These are phyloP conservation scores for Myotis myotis DNA, from an alignment of 2,797 vertebrate species.

Conservation along the genomic window DNA sequence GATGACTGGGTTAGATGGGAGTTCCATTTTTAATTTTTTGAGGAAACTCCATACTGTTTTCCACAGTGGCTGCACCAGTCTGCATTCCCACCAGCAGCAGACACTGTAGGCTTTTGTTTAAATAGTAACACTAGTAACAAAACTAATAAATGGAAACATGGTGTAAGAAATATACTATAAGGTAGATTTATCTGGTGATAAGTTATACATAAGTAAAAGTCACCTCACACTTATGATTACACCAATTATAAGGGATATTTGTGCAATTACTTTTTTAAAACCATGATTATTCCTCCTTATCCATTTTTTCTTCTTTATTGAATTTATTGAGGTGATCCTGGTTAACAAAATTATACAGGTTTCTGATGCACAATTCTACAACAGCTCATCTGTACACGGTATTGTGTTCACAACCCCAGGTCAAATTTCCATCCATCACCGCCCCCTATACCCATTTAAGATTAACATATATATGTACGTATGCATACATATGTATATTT, in stretches of 20 bases:
- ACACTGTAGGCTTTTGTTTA: neutral
- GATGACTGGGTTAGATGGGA: too few relatives aligned
- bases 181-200: neutral
- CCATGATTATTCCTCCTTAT: conserved; percentile 7
- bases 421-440: neutral
- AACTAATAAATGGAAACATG: neutral
- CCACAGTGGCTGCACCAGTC: too few relatives aligned
- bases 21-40: too few relatives aligned
- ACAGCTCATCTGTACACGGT: too few relatives aligned
- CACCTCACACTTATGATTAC: neutral
- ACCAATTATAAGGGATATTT: neutral
- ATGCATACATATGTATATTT: too few relatives aligned
- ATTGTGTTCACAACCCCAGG: neutral
- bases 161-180: neutral
- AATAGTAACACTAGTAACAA: neutral
- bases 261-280: conserved; percentile 21
- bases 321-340: too few relatives aligned
- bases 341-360: too few relatives aligned
- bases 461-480: neutral
- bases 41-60: too few relatives aligned
- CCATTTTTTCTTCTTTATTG: neutral
- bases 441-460: neutral
- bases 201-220: neutral
- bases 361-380: too few relatives aligned
- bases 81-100: too few relatives aligned